phyloP scores from a whole-genome alignment of 2,113 vertebrate genomes.

The Hypanus sabinus region DNA sequence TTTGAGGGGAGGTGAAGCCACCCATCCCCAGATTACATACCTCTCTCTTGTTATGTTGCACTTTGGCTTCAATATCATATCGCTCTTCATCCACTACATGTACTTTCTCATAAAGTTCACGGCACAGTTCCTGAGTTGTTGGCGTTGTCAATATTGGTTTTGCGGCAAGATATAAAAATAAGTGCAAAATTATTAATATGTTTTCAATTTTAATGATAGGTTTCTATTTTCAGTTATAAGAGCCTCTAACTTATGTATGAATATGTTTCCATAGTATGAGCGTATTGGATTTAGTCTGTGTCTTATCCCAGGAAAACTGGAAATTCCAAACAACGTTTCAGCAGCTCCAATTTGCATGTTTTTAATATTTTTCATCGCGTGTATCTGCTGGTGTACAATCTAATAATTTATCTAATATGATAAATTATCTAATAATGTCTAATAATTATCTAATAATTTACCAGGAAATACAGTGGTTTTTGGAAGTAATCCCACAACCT shows the following conservation, averaged over 20 bases:
- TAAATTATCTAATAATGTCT: too few relatives aligned
- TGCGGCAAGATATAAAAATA: background rate
- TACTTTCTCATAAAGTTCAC: conserved; percentile 75
- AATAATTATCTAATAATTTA: background rate
- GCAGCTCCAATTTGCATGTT: background rate
- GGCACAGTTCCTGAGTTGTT: conserved; percentile 71
- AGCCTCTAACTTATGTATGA: background rate
- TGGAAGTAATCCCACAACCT: background rate
- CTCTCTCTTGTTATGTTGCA: conserved; percentile 81
- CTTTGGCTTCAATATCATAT: conserved; percentile 86
- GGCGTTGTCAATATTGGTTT: background rate
- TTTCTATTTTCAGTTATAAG: background rate
- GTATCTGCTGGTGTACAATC: background rate
- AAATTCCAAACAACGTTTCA: background rate
- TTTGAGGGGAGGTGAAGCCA: background rate
- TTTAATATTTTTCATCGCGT: background rate
- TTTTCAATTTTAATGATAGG: background rate
- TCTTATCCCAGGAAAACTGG: background rate
- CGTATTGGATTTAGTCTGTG: background rate
- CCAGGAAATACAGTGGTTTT: background rate
- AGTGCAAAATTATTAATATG: background rate
- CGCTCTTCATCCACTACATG: conserved; percentile 84
- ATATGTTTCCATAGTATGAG: background rate
- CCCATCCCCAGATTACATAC: conserved; percentile 49
- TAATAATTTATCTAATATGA: too few relatives aligned